A percentile compares a stretch with the other conserved stretches of the same genome.
Conservation (phyloP, 1,140 invertebrate species). For the Achroia grisella region DNA sequence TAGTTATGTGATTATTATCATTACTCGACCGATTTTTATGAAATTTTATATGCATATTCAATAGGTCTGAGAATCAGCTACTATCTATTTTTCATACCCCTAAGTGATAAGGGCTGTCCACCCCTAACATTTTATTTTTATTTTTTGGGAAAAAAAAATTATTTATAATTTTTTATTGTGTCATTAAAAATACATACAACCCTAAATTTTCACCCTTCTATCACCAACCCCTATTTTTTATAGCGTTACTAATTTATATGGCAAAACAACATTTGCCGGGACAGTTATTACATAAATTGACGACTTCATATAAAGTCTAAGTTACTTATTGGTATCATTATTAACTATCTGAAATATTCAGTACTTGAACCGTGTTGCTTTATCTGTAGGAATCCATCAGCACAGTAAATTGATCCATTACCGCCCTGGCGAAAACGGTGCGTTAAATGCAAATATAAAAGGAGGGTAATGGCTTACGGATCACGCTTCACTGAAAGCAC, state of each 20-base stretch:
- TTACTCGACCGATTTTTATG: too few relatives aligned
- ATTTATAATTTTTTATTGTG: not conserved
- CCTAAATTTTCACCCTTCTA: too few relatives aligned
- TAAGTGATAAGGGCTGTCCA: too few relatives aligned
- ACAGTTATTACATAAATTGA: not conserved
- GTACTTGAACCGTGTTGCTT: not conserved
- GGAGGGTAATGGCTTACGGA: slow-evolving; percentile 19
- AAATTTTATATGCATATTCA: too few relatives aligned
- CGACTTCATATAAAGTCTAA: not conserved
- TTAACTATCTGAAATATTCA: not conserved
- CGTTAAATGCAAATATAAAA: slow-evolving; percentile 19
- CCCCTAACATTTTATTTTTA: not conserved
- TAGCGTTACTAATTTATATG: too few relatives aligned
- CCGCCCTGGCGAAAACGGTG: not conserved
- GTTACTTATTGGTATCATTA: not conserved
- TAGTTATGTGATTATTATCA: too few relatives aligned
- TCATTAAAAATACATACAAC: not conserved
- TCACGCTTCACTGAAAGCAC: slow-evolving; percentile 13
- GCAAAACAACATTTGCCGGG: too few relatives aligned
- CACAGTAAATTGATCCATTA: slow-evolving; percentile 2
- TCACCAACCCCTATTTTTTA: too few relatives aligned
- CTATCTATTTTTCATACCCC: too few relatives aligned
- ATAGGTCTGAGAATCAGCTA: too few relatives aligned
- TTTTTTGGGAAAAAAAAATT: not conserved
- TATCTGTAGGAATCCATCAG: not conserved